Conservation (phyloP, 2,888 invertebrate genomes). For the Plebejus anna region DNA sequence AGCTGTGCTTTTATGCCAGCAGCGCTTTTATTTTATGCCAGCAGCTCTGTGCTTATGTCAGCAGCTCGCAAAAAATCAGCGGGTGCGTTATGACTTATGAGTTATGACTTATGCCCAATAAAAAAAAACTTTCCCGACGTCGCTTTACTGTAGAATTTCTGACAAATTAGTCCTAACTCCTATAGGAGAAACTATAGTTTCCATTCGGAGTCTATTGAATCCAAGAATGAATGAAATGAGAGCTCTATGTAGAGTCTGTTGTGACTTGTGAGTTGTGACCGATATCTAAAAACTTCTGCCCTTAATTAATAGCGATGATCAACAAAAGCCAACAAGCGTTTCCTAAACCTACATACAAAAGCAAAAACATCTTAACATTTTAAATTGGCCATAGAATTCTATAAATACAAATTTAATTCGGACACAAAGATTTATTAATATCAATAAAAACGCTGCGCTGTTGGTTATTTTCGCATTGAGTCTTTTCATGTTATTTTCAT, state of each 20-base stretch:
- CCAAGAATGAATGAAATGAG: too few relatives aligned
- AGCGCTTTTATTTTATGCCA: too few relatives aligned
- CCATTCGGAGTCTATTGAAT: too few relatives aligned
- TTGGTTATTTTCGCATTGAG: neutral
- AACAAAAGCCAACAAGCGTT: neutral
- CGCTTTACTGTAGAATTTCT: too few relatives aligned
- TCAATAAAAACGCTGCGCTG: neutral
- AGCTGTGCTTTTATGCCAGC: neutral
- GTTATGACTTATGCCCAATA: too few relatives aligned
- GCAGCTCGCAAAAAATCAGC: too few relatives aligned
- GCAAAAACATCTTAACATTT: neutral
- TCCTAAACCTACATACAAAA: neutral
- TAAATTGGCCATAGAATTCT: neutral
- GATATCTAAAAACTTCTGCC: neutral
- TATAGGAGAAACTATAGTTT: too few relatives aligned
- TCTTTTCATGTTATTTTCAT: slow-evolving; percentile 13
- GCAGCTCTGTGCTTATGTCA: too few relatives aligned
- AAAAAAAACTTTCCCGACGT: too few relatives aligned
- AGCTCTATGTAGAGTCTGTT: neutral
- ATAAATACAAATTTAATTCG: slow-evolving; percentile 10
- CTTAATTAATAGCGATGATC: neutral
- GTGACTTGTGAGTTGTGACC: too few relatives aligned
- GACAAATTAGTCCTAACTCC: too few relatives aligned
- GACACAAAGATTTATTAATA: slow-evolving; percentile 8
- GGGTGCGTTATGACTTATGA: too few relatives aligned